These are phyloP conservation scores for Lophius americanus DNA, from an alignment of 2,797 vertebrate genomes.

Conservation along the genomic window DNA sequence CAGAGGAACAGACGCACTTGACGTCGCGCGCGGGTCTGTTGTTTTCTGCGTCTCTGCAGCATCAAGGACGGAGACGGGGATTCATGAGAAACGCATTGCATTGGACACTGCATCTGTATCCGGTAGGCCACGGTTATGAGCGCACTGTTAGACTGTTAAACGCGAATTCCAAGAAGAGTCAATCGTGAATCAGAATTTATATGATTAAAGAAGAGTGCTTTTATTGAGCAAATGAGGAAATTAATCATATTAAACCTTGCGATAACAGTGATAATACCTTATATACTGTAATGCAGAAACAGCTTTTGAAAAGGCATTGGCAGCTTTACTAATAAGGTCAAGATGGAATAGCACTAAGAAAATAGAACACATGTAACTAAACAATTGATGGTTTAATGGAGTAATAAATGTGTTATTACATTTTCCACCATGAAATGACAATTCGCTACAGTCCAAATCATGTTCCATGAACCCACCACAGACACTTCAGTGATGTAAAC, in stretches of 20 bases:
- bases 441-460: too few species aligned
- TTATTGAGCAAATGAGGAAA: background rate
- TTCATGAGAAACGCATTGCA: slow-evolving; percentile 53
- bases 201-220: background rate
- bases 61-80: slow-evolving; percentile 49
- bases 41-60: slow-evolving; percentile 45
- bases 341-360: too few species aligned
- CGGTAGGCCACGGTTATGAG: slow-evolving; percentile 58
- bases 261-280: too few species aligned
- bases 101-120: slow-evolving; percentile 39
- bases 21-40: slow-evolving; percentile 44
- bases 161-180: too few species aligned
- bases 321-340: too few species aligned
- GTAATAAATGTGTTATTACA: too few species aligned
- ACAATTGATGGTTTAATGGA: too few species aligned
- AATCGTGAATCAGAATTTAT: background rate
- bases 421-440: too few species aligned
- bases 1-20: background rate
- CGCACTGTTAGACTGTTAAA: background rate
- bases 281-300: too few species aligned
- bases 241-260: too few species aligned
- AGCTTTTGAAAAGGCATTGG: too few species aligned
- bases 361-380: too few species aligned
- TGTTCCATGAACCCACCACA: background rate
- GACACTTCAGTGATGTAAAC: background rate